Evolutionary conservation across 2,113 vertebrate species (phyloP), one percentile per base, ranked within the genome.

Genomic region (Macroglossus sobrinus): DNA sequence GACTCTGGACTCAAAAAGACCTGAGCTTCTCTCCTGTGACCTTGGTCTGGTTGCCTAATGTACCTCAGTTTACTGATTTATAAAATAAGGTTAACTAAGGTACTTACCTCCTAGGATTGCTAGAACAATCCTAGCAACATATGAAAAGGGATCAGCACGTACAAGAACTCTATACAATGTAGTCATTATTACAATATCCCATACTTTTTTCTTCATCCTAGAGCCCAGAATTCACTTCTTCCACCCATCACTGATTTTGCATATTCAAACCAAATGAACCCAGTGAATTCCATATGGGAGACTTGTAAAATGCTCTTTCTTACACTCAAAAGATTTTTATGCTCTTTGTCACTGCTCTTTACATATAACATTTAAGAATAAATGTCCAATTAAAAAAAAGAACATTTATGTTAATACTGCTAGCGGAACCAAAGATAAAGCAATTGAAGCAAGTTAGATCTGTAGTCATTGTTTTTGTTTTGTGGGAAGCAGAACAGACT

Each of bases 341-440:
- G 57, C 40, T 92, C 64, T 93, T 86, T 89, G 69, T 92, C 24
- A 14, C 55, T 84, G 43, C 28, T 93, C 64, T 88, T 94, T 93
- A 50, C 86, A 50, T 86, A 78, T 75, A 89, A 57, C 71, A 92
- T 88, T 94, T 89, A 93, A 95, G 85, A 97, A 91, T 94, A 97
- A 94, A 94, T 84, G 78, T 86, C 55, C 89, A 96, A 93, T 55
- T 97, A 78, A 85, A 87, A 80, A 63, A 88, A 75, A 74, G 4
- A 59, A 26, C 35, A 57, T 92, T 97, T 88, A 57, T 93, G 85
- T 72, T 95, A 84, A 92, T 82, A 30, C 33, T 15, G 50, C 69
- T 38, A 47, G 66, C 35, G 15, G 13, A 69, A 78, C 40, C 26
- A 40, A 84, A 90, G 92, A 78, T 81, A 89, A 91, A 78, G 78